Evolutionary conservation across 2,113 vertebrate genomes (phyloP).

Genomic region (Eretmochelys imbricata): DNA sequence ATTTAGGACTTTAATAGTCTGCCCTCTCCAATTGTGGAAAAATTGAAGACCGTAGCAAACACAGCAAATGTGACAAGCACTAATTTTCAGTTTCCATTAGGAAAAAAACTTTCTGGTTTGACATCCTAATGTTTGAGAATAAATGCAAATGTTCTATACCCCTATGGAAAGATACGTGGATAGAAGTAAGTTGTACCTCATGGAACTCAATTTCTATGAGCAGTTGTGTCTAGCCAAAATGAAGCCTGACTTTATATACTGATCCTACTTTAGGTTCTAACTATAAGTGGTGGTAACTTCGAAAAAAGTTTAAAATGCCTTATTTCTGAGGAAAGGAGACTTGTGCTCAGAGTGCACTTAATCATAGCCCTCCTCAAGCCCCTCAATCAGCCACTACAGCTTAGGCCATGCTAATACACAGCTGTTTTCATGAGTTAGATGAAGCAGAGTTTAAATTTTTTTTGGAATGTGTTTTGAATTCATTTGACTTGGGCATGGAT

Average conservation of each 20-base stretch:
- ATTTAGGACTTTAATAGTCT: background rate
- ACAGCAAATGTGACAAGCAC: background rate
- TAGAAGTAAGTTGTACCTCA: background rate
- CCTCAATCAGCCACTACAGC: background rate
- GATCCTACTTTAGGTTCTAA: background rate
- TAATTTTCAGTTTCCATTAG: background rate
- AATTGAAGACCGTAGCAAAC: background rate
- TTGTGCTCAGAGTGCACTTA: background rate
- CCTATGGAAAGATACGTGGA: background rate
- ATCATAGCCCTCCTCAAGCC: background rate
- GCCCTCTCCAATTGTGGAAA: background rate
- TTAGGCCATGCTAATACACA: background rate
- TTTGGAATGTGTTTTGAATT: background rate
- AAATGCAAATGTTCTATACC: background rate
- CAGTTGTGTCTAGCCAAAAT: background rate
- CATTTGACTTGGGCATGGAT: background rate
- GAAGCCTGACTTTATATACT: background rate
- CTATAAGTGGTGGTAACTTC: background rate
- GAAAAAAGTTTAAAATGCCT: background rate
- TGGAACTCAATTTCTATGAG: background rate
- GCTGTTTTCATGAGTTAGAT: background rate
- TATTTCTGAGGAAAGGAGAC: accelerated
- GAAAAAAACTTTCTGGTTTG: background rate
- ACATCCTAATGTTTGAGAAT: background rate
- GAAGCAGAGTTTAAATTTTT: background rate